phyloP scores from a whole-genome alignment of 2,113 vertebrate genomes.

The Amia ocellicauda region DNA sequence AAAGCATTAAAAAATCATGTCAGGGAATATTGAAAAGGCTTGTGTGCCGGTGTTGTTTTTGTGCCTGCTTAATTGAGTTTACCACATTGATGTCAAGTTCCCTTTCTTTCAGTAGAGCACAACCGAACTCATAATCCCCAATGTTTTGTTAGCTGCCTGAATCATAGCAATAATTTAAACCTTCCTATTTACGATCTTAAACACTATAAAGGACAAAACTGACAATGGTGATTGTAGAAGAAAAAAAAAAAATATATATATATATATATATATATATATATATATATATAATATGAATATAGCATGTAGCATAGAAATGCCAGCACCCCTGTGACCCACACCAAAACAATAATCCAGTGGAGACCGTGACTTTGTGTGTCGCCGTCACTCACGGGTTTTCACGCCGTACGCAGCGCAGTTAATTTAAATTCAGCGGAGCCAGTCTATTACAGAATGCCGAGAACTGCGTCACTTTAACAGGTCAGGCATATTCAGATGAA shows the following conservation, averaged over 20 bases:
- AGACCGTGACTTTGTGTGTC: slow-evolving; percentile 41
- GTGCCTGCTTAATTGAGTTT: too few species aligned
- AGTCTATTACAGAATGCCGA: slow-evolving; percentile 69
- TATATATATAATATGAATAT: too few species aligned
- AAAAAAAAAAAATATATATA: too few species aligned
- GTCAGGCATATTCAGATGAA: slow-evolving; percentile 95
- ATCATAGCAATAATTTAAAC: slow-evolving; percentile 23
- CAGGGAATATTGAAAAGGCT: too few species aligned
- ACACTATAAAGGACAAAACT: too few species aligned
- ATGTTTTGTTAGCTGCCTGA: slow-evolving; percentile 4
- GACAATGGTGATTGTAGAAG: too few species aligned
- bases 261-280: too few species aligned
- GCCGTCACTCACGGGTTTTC: slow-evolving; percentile 51
- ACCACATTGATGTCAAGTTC: slow-evolving; percentile 38
- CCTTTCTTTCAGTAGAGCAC: slow-evolving; percentile 46
- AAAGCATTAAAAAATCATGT: too few species aligned
- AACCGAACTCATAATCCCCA: slow-evolving; percentile 28
- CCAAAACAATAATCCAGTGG: not conserved
- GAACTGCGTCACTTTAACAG: slow-evolving; percentile 84
- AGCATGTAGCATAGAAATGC: slow-evolving; percentile 4
- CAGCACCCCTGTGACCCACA: not conserved
- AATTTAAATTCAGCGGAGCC: slow-evolving; percentile 80
- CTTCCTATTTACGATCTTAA: not conserved
- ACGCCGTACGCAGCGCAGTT: slow-evolving; percentile 57
- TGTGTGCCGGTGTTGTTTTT: too few species aligned